phyloP scores from a whole-genome alignment of 2,113 vertebrate genomes.

The Collichthys lucidus region DNA sequence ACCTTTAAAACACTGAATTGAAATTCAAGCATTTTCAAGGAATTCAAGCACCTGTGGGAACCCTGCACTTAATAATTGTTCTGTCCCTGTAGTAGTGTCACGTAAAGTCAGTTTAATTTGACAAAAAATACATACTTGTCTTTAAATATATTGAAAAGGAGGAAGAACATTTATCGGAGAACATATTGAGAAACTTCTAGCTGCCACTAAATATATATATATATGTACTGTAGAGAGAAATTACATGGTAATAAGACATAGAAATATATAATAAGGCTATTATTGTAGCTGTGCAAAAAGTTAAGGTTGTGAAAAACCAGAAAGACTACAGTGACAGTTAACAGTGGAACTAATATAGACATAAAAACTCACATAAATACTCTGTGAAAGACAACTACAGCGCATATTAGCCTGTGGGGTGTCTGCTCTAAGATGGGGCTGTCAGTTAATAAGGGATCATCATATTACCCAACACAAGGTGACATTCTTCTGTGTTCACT shows the following conservation, averaged over 20 bases:
- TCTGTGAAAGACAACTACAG: neutral
- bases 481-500: conserved; percentile 32
- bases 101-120: neutral
- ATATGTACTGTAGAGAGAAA: neutral
- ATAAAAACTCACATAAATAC: neutral
- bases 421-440: conserved; percentile 13
- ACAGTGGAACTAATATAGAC: neutral
- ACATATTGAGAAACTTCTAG: neutral
- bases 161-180: neutral
- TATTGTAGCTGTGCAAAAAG: neutral
- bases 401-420: conserved; percentile 4
- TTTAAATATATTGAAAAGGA: neutral
- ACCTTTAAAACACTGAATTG: no score
- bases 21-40: no score
- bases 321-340: neutral
- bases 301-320: neutral
- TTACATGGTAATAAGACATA: neutral
- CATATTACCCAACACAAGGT: conserved; percentile 28
- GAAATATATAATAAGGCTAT: neutral
- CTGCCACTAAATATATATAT: neutral
- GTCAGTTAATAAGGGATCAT: conserved; percentile 34
- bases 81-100: neutral
- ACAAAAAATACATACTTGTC: neutral
- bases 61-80: neutral
- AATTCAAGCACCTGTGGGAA: no score